phyloP scores from a whole-genome alignment of 2,888 invertebrate genomes.

The Epinotia nisella region DNA sequence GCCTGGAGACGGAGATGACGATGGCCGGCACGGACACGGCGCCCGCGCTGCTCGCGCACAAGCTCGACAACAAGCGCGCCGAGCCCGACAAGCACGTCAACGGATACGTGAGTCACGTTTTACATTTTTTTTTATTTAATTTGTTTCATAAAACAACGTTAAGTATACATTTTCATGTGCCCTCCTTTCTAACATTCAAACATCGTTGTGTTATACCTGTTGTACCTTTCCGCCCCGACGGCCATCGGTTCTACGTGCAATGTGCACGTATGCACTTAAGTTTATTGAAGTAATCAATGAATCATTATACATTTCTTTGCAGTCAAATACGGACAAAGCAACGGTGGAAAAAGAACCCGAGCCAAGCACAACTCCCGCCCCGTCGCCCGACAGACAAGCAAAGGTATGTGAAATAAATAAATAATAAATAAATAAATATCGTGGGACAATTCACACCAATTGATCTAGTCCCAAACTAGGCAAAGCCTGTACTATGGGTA shows the following conservation, averaged over 20 bases:
- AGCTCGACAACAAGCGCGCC: slow-evolving; percentile 53
- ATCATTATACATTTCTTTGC: slow-evolving; percentile 45
- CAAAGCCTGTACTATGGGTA: no score
- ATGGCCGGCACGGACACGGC: slow-evolving; percentile 86
- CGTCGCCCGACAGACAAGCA: slow-evolving; percentile 77
- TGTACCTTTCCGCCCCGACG: no score
- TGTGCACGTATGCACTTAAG: no score
- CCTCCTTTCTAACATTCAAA: no score
- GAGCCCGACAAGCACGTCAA: slow-evolving; percentile 62
- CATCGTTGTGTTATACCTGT: no score
- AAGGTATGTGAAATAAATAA: slow-evolving; percentile 73
- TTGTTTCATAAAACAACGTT: no score
- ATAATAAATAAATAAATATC: no score
- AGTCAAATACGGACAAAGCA: slow-evolving; percentile 76
- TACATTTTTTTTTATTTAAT: neutral
- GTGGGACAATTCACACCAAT: no score
- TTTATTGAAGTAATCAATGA: no score
- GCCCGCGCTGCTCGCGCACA: slow-evolving; percentile 75
- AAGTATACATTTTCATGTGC: no score
- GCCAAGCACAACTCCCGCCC: slow-evolving; percentile 73
- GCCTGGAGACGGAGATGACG: slow-evolving; percentile 87
- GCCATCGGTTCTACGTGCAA: no score
- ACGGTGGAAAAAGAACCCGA: slow-evolving; percentile 87
- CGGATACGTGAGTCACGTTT: slow-evolving; percentile 74
- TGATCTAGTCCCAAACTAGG: no score